A percentile compares a stretch with the other conserved stretches of the same genome.
Conservation (phyloP, 2,888 invertebrate species). For the Amblyjoppa fuscipennis region DNA sequence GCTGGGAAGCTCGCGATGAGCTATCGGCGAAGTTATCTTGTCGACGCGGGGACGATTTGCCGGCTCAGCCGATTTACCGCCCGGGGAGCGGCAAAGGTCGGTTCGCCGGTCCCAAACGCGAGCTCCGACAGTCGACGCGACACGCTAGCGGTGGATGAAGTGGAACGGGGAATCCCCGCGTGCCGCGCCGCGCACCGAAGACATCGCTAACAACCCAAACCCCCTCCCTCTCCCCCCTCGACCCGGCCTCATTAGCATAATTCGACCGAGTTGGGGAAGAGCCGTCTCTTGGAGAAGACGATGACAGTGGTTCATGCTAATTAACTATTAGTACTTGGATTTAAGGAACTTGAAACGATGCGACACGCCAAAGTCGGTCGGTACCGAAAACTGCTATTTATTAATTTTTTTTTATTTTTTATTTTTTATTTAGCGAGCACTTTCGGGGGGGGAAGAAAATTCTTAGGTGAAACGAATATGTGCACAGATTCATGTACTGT, state of each 20-base stretch:
- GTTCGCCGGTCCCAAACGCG: slow-evolving; percentile 8
- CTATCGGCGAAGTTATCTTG: slow-evolving; percentile 57
- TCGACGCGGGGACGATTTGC: not conserved
- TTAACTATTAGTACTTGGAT: slow-evolving; percentile 67
- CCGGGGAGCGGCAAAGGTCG: no score
- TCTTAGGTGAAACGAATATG: no score
- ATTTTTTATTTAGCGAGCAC: no score
- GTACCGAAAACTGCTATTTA: no score
- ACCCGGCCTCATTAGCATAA: slow-evolving; percentile 69
- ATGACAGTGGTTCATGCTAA: slow-evolving; percentile 69
- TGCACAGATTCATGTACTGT: no score
- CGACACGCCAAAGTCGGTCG: no score
- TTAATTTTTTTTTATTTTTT: no score
- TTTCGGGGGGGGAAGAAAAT: no score
- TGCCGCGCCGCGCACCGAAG: slow-evolving; percentile 44
- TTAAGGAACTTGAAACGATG: slow-evolving; percentile 50
- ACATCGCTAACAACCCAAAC: slow-evolving; percentile 50
- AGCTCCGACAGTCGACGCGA: not conserved
- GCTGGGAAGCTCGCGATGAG: not conserved
- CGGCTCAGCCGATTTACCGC: no score
- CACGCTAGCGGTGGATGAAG: not conserved
- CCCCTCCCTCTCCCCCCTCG: no score
- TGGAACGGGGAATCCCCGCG: slow-evolving; percentile 59
- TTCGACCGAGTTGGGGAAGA: slow-evolving; percentile 61
- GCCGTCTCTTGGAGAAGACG: slow-evolving; percentile 59